A percentile compares a stretch with the other conserved stretches of the same genome.
phyloP scores from a whole-genome alignment of 2,797 vertebrate species.

The Diceros bicornis region DNA sequence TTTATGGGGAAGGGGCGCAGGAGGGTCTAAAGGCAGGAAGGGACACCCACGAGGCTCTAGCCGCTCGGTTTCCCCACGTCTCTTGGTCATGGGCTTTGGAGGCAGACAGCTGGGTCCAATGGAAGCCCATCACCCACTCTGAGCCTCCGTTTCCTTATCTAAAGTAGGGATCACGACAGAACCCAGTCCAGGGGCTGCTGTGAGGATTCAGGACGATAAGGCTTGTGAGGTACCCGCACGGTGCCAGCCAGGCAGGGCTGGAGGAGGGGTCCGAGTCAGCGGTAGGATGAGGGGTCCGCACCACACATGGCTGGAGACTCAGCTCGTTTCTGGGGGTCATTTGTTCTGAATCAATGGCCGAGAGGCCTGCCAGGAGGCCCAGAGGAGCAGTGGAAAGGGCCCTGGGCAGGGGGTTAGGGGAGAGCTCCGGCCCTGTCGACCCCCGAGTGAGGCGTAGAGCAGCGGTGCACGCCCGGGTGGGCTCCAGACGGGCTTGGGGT shows the following conservation, averaged over 20 bases:
- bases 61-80: accelerated
- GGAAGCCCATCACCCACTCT: neutral
- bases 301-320: neutral
- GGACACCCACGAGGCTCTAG: neutral
- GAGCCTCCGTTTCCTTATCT: neutral
- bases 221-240: no score
- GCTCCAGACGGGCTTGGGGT: neutral
- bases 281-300: neutral
- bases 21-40: neutral
- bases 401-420: neutral
- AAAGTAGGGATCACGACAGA: no score
- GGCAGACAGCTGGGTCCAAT: neutral
- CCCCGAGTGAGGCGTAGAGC: no score
- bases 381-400: neutral
- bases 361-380: neutral
- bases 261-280: neutral
- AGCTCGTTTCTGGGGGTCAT: neutral
- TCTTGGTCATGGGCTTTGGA: neutral
- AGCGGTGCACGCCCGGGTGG: neutral
- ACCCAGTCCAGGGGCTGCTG: neutral
- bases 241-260: neutral
- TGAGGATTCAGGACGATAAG: neutral
- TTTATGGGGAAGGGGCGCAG: neutral
- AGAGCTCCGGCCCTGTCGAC: neutral
- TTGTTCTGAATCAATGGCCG: neutral